A percentile compares a stretch with the other conserved stretches of the same genome.
phyloP scores from a whole-genome alignment of 2,888 invertebrate genomes.

The Drosophila conformis region DNA sequence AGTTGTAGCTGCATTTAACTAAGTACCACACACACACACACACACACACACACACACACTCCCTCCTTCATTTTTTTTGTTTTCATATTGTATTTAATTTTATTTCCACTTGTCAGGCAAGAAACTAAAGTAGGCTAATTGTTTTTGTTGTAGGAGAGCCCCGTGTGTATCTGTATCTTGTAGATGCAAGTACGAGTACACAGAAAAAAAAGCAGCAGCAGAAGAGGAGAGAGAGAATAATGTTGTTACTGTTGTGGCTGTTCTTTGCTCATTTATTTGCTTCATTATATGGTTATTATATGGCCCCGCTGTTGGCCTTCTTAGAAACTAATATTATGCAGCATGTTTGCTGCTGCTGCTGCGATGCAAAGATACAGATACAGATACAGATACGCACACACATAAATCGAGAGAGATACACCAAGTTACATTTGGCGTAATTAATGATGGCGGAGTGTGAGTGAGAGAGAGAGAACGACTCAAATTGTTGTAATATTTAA shows the following conservation, averaged over 20 bases:
- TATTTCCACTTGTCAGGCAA: constrained; percentile 79
- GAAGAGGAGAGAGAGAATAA: constrained; percentile 6
- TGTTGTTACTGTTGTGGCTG: constrained; percentile 6
- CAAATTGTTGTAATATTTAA: constrained; percentile 81
- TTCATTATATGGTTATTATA: constrained; percentile 77
- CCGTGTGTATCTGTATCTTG: constrained; percentile 42
- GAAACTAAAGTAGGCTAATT: constrained; percentile 80
- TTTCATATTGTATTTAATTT: constrained; percentile 76
- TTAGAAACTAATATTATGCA: constrained; percentile 66
- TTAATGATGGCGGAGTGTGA: constrained; percentile 64
- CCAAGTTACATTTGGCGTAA: constrained; percentile 73
- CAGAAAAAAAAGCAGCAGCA: background rate
- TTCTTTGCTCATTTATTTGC: constrained; percentile 77
- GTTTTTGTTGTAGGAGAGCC: constrained; percentile 70
- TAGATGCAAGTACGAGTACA: constrained; percentile 40
- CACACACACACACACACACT: background rate
- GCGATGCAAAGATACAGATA: constrained; percentile 66
- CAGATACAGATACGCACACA: background rate
- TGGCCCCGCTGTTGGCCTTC: constrained; percentile 55
- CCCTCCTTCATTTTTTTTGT: constrained; percentile 31
- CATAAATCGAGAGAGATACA: constrained; percentile 4
- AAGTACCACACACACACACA: constrained; percentile 37
- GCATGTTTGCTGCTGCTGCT: constrained; percentile 69
- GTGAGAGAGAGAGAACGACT: constrained; percentile 12
- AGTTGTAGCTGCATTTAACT: constrained; percentile 50